These are phyloP conservation scores for Euplagia quadripunctaria DNA, from an alignment of 2,888 invertebrate genomes.

Conservation along the genomic window DNA sequence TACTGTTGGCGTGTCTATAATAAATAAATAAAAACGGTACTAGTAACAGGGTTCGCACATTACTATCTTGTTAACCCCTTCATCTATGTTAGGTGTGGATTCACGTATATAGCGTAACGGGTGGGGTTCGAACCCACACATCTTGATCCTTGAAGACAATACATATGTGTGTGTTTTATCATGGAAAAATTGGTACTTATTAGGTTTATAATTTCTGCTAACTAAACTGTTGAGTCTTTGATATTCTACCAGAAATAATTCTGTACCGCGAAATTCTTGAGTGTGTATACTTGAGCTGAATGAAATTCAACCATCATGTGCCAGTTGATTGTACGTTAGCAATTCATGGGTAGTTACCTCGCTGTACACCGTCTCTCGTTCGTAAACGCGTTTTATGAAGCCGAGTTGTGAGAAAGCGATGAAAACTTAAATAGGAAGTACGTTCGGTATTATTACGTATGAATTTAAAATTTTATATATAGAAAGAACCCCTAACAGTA, in stretches of 20 bases:
- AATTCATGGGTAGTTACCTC: slow-evolving; percentile 64
- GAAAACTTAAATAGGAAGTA: slow-evolving; percentile 73
- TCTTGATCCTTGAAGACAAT: too few relatives aligned
- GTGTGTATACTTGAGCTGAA: slow-evolving; percentile 26
- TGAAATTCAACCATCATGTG: slow-evolving; percentile 48
- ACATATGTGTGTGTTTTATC: too few relatives aligned
- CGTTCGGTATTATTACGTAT: slow-evolving; percentile 56
- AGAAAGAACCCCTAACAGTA: too few relatives aligned
- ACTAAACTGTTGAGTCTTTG: neutral
- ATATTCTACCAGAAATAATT: neutral
- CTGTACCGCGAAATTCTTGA: neutral
- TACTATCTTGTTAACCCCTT: too few relatives aligned
- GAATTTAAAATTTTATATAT: neutral
- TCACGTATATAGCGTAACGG: too few relatives aligned
- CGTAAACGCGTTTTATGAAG: slow-evolving; percentile 81
- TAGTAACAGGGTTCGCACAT: too few relatives aligned
- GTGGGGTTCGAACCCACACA: too few relatives aligned
- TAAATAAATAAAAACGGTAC: too few relatives aligned
- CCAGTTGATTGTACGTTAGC: slow-evolving; percentile 63
- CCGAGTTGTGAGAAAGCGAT: slow-evolving; percentile 72
- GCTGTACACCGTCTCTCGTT: slow-evolving; percentile 71
- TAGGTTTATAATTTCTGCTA: too few relatives aligned
- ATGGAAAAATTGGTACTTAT: too few relatives aligned
- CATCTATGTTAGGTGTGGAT: too few relatives aligned
- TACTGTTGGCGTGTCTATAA: too few relatives aligned